Base-by-base conservation (phyloP, 2,797 vertebrate species). In the Poeciliopsis paucimaculata region DNA sequence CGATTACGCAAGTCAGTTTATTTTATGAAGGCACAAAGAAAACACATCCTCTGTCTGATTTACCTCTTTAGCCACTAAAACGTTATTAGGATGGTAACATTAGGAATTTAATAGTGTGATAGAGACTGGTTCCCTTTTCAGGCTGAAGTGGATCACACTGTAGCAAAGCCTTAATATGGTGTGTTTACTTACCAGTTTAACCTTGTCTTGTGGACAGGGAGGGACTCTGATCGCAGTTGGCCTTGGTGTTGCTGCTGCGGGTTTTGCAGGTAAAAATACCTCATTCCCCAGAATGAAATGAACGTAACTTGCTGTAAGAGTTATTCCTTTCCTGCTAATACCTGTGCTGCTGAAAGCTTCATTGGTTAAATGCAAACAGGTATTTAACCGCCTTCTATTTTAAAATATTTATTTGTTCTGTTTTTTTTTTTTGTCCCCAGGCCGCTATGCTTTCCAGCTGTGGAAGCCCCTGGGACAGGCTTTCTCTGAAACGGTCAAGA, bases 401-500 rank as follows among this genome's bases (percentile, higher is more conserved):
- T 28, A 31, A 75, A 28, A 46, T 31, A 28, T 31, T 74, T 75
- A 16, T 72, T 23, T 73, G 12, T 81, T 9, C 62, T 76, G 39
- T 34, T 41, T 3, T 36, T 34, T 41, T 3, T 36, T 36, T 36
- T 87, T 31, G 82, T 86, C 77, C 89, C 82, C 89, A 98, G 97
- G 98, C 78, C 97, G 96, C 77, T 98, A 96, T 4, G 96, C 96
- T 12, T 97, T 97, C 90, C 96, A 94, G 46, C 89, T 98, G 76
- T 97, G 97, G 97, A 99, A 97, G 81, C 97, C 97, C 73, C 91
- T 98, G 60, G 96, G 96, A 79, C 97, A 98, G 85, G 86, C 97
- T 68, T 94, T 98, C 77, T 92, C 96, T 77, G 94, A 96, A 85
- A 95, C 96, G 9, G 95, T 95, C 46, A 97, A 92, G 86, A 98